phyloP scores from a whole-genome alignment of 2,888 invertebrate genomes.

The Habrosyne pyritoides region DNA sequence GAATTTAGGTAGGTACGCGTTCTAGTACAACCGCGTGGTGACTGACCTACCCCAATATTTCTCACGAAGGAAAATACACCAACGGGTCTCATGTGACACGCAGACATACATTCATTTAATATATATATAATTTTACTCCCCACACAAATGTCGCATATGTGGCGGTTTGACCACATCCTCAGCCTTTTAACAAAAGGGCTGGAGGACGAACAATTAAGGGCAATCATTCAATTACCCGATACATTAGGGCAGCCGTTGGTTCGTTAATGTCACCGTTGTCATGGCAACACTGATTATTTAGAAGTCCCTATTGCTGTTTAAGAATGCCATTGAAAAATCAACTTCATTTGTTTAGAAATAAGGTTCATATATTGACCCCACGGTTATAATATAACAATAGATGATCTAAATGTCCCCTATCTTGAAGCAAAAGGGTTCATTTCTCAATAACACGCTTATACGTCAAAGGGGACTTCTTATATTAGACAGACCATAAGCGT shows the following conservation, averaged over 20 bases:
- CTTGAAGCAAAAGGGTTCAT: no score
- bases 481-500: no score
- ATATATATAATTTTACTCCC: neutral
- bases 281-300: constrained; percentile 32
- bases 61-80: neutral
- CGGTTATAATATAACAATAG: no score
- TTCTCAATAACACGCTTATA: no score
- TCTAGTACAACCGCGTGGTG: constrained; percentile 13
- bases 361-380: no score
- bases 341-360: no score
- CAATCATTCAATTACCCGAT: constrained; percentile 67
- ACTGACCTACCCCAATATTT: constrained; percentile 30
- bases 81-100: neutral
- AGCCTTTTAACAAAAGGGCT: constrained; percentile 52
- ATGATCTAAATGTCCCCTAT: no score
- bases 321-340: no score
- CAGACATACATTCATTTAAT: neutral
- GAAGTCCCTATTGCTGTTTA: no score
- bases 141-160: constrained; percentile 21
- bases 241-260: constrained; percentile 37
- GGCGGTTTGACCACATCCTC: constrained; percentile 62
- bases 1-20: neutral
- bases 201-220: constrained; percentile 53
- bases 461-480: no score
- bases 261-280: constrained; percentile 32